A percentile compares a stretch with the other conserved stretches of the same genome.
These are phyloP conservation scores for Strigamia transsilvanica DNA, from an alignment of 2,888 invertebrate species.

Conservation along the genomic window DNA sequence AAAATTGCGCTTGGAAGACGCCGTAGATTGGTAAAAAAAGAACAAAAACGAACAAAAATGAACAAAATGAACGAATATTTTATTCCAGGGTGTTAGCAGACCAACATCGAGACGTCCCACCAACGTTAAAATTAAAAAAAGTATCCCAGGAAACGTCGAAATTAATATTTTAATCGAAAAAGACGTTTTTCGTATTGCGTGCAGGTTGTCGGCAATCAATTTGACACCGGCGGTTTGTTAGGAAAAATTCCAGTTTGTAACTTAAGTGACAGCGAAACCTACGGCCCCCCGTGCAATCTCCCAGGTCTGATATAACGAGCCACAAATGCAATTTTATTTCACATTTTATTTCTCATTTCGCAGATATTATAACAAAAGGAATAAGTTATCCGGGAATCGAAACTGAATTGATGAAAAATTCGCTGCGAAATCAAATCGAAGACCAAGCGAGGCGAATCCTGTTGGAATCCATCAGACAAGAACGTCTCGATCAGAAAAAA, in stretches of 20 bases:
- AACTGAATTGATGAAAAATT: not conserved
- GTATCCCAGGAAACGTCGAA: not conserved
- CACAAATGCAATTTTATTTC: not conserved
- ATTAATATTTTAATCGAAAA: not conserved
- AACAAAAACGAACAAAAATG: no score
- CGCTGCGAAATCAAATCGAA: not conserved
- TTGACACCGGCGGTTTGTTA: not conserved
- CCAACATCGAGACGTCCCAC: not conserved
- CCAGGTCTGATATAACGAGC: not conserved
- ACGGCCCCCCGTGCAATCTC: not conserved
- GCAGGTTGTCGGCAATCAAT: not conserved
- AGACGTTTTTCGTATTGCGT: not conserved
- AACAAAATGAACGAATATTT: no score
- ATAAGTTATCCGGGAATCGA: slow-evolving; percentile 5
- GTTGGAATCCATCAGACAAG: not conserved
- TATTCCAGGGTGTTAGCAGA: not conserved
- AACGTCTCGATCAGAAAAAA: not conserved
- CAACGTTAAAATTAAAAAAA: slow-evolving; percentile 4
- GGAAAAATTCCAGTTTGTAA: not conserved
- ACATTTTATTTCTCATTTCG: not conserved
- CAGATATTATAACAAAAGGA: not conserved
- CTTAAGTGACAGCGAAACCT: not conserved
- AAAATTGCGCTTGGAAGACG: not conserved
- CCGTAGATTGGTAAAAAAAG: not conserved
- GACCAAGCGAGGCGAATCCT: not conserved